These are phyloP conservation scores for Leptarthrus brevirostris DNA, from an alignment of 2,888 invertebrate genomes.

Conservation along the genomic window DNA sequence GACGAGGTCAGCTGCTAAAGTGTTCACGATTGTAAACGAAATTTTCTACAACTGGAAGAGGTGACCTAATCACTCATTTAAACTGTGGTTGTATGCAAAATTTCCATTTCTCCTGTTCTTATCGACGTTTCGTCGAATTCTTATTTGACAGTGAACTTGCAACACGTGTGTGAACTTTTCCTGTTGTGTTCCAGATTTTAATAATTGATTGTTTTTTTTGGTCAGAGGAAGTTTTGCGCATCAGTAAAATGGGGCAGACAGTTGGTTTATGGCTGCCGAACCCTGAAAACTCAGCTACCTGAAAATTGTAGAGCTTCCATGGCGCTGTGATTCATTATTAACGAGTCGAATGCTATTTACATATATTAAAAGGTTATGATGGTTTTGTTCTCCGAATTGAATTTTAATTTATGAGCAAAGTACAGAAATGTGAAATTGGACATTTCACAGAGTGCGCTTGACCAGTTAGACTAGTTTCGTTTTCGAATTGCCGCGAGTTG, in stretches of 20 bases:
- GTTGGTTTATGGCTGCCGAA: neutral
- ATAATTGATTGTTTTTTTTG: constrained; percentile 33
- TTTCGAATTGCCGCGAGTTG: neutral
- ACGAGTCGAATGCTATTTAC: neutral
- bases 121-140: neutral
- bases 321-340: neutral
- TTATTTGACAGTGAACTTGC: constrained; percentile 30
- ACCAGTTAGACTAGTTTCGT: neutral
- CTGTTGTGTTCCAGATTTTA: constrained; percentile 36
- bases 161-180: constrained; percentile 42
- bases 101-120: neutral
- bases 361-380: neutral
- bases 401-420: neutral
- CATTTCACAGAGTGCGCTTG: neutral
- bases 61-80: neutral
- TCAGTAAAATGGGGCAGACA: neutral
- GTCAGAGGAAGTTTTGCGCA: neutral
- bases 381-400: neutral
- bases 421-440: neutral
- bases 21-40: neutral
- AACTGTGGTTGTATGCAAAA: neutral
- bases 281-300: neutral
- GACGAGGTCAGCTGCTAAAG: constrained; percentile 27
- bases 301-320: neutral
- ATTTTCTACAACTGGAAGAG: too few species aligned